Conservation (phyloP, 2,888 invertebrate genomes). For the Xestia rhomboidea region DNA sequence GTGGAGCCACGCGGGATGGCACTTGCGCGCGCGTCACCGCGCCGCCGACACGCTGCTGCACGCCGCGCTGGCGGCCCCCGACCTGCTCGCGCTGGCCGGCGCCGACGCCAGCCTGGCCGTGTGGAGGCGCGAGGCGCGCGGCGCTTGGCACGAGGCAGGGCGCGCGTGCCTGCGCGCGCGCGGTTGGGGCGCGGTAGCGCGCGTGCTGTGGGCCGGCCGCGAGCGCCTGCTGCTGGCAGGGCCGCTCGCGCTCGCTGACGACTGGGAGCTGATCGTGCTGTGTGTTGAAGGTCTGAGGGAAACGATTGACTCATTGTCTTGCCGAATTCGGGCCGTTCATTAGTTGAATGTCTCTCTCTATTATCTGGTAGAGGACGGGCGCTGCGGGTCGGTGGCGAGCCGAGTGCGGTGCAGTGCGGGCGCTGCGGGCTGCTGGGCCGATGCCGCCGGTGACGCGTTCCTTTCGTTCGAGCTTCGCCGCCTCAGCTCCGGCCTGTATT, state of each 20-base stretch:
- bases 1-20: conserved; percentile 69
- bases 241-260: conserved; percentile 74
- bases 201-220: conserved; percentile 68
- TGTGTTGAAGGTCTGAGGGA: conserved; percentile 64
- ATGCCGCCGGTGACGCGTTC: conserved; percentile 72
- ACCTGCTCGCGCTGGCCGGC: conserved; percentile 70
- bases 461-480: conserved; percentile 77
- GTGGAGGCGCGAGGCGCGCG: conserved; percentile 60
- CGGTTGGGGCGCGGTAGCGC: conserved; percentile 72
- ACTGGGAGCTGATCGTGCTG: conserved; percentile 80
- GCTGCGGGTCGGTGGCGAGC: conserved; percentile 66
- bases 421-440: conserved; percentile 76
- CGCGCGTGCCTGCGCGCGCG: conserved; percentile 60
- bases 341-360: neutral
- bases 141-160: conserved; percentile 60
- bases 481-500: conserved; percentile 74
- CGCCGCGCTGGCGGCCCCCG: conserved; percentile 60
- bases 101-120: conserved; percentile 68
- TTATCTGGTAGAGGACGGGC: conserved; percentile 63
- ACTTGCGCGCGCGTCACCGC: conserved; percentile 44
- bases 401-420: conserved; percentile 77
- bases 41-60: conserved; percentile 66
- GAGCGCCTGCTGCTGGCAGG: conserved; percentile 78
- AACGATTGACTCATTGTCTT: no score
- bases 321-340: neutral